Evolutionary conservation across 2,113 vertebrate genomes (phyloP).

Genomic region (Australoheros scitulus): DNA sequence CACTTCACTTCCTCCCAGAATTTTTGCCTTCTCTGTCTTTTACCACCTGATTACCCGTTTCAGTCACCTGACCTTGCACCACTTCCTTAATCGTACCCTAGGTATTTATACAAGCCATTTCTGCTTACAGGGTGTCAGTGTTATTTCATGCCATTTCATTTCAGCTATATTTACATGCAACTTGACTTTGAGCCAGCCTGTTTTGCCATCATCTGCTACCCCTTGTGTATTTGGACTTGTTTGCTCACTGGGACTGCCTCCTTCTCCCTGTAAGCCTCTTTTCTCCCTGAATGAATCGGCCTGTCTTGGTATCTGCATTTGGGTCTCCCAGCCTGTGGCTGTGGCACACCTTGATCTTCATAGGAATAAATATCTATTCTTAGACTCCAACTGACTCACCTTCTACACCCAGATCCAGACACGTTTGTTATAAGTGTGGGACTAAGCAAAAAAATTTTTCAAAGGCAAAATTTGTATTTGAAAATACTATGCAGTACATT

Average conservation of each 20-base stretch:
- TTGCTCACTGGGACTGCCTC: no score
- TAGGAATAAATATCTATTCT: neutral
- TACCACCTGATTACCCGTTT: neutral
- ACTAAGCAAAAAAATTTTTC: neutral
- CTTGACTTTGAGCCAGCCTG: neutral
- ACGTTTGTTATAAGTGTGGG: neutral
- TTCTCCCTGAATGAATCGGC: no score
- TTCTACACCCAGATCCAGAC: neutral
- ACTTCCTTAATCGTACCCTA: neutral
- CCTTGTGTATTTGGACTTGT: no score
- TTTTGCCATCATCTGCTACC: neutral
- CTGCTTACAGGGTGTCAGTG: neutral
- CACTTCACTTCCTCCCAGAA: neutral
- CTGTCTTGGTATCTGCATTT: no score
- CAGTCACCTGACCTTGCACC: neutral
- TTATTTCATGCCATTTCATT: neutral
- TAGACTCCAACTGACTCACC: neutral
- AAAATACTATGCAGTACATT: neutral
- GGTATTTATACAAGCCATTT: slow-evolving; percentile 1
- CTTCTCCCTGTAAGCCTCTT: no score
- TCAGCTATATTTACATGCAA: neutral
- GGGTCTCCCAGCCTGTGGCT: no score
- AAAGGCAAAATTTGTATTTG: neutral
- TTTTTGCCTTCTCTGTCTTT: neutral
- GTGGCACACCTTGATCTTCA: no score